Evolutionary conservation across 30 jellyfish, hydroid and myxozoan species (phyloP).

Genomic region (Phacellophora camtschatica): DNA sequence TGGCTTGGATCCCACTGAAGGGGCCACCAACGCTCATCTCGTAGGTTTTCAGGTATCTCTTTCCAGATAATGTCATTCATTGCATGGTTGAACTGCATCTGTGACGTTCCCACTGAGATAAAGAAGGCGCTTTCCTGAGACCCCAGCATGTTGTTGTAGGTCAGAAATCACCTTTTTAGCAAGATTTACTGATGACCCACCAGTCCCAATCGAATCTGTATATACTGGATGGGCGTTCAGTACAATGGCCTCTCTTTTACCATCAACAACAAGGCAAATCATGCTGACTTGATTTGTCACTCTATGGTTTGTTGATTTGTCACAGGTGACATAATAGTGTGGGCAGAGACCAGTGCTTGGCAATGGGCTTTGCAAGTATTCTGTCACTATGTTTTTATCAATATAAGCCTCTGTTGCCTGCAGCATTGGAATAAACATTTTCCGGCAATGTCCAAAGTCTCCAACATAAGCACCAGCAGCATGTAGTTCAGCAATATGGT

Average conservation of each 20-base stretch:
- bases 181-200: background rate
- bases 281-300: conserved; percentile 13
- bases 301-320: conserved; percentile 11
- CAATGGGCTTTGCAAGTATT: background rate
- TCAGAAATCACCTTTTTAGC: background rate
- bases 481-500: conserved; percentile 10
- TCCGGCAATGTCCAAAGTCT: conserved; percentile 29
- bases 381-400: background rate
- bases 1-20: background rate
- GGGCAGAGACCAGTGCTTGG: conserved; percentile 29
- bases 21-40: background rate
- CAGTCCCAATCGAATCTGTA: background rate
- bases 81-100: background rate
- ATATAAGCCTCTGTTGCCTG: background rate
- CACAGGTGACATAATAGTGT: background rate
- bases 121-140: background rate
- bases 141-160: background rate
- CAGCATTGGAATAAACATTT: background rate
- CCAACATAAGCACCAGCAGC: conserved; percentile 50
- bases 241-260: conserved; percentile 2
- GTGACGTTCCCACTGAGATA: background rate
- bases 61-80: background rate
- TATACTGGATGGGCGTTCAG: background rate
- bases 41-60: background rate
- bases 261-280: background rate